These are phyloP conservation scores for Bradypodion pumilum DNA, from an alignment of 2,797 vertebrate species.

Conservation along the genomic window DNA sequence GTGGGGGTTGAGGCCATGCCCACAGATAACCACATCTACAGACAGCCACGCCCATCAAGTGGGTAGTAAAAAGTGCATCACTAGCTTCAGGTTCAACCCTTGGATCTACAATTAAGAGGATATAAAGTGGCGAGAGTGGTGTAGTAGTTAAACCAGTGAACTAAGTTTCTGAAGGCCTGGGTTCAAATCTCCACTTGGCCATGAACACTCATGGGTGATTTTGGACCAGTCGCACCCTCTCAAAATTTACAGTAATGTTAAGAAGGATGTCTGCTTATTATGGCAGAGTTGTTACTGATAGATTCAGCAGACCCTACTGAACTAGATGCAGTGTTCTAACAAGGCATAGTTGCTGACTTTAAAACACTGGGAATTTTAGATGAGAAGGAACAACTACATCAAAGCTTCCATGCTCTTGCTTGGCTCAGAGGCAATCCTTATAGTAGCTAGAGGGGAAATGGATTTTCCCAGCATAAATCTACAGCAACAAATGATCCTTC, in stretches of 20 bases:
- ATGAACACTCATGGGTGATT: too few species aligned
- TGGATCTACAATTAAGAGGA: neutral
- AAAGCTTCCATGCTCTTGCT: neutral
- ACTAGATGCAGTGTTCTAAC: neutral
- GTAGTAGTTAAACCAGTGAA: neutral
- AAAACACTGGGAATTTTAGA: neutral
- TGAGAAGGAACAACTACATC: neutral
- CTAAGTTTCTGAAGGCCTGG: too few species aligned
- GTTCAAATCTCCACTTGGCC: too few species aligned
- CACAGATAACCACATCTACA: too few species aligned
- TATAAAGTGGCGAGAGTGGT: neutral
- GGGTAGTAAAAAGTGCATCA: too few species aligned
- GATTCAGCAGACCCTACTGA: neutral
- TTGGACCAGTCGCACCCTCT: too few species aligned
- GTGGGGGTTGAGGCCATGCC: too few species aligned
- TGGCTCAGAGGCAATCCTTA: neutral
- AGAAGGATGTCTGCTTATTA: neutral
- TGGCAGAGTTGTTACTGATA: neutral
- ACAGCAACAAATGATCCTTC: neutral
- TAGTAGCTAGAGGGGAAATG: neutral
- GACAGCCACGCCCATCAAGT: too few species aligned
- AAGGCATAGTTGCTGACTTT: neutral
- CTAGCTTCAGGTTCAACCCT: neutral
- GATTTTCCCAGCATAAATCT: neutral
- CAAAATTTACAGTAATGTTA: neutral